phyloP scores from a whole-genome alignment of 2,113 vertebrate species.

The Gorsachius goisagi region DNA sequence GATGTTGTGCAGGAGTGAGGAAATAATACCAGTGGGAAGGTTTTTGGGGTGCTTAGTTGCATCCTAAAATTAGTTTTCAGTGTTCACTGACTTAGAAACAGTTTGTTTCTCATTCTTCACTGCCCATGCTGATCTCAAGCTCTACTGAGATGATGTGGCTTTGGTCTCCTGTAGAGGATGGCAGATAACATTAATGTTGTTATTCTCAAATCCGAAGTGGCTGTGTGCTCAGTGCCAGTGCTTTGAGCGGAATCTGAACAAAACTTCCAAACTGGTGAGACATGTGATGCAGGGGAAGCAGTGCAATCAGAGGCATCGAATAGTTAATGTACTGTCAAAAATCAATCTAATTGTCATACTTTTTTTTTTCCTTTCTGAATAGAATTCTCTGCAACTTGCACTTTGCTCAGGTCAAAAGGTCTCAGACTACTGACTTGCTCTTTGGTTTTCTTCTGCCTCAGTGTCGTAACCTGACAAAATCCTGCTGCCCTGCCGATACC shows the following conservation, averaged over 20 bases:
- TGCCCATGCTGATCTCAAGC: neutral
- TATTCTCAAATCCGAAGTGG: neutral
- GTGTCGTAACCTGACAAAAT: neutral
- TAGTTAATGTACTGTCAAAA: neutral
- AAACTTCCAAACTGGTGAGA: neutral
- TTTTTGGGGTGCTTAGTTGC: neutral
- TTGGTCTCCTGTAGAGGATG: neutral
- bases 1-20: neutral
- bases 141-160: neutral
- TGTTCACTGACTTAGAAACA: neutral
- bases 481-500: neutral
- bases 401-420: neutral
- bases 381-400: neutral
- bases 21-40: neutral
- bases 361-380: neutral
- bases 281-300: neutral
- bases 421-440: neutral
- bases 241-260: neutral
- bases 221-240: neutral
- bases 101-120: neutral
- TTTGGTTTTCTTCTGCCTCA: neutral
- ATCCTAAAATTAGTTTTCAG: neutral
- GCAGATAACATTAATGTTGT: neutral
- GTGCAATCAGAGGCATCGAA: rapidly evolving
- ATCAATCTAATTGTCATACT: neutral